Percentiles rank a stretch among this genome's conserved stretches.
Conservation (phyloP, 1,140 invertebrate species). For the Tribolium madens region DNA sequence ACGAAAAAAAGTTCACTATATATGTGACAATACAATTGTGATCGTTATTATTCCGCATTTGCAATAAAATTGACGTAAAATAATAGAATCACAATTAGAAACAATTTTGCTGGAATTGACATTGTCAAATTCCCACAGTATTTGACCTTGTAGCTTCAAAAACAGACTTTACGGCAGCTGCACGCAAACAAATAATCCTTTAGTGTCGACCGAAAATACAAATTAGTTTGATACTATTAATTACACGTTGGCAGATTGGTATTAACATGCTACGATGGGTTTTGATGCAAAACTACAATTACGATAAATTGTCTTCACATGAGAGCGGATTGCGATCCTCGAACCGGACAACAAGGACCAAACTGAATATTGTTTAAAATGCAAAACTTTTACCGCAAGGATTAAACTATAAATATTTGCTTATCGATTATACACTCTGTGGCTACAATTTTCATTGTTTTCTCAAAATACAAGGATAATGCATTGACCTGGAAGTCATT, state of each 20-base stretch:
- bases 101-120: conserved; percentile 40
- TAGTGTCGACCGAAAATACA: conserved; percentile 48
- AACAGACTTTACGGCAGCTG: conserved; percentile 47
- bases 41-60: conserved; percentile 27
- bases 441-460: not conserved
- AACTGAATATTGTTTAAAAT: too few relatives aligned
- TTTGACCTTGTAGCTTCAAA: conserved; percentile 46
- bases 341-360: not conserved
- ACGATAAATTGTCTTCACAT: conserved; percentile 11
- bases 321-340: not conserved
- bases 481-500: not conserved
- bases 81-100: conserved; percentile 46
- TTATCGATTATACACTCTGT: not conserved
- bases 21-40: conserved; percentile 32
- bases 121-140: conserved; percentile 48
- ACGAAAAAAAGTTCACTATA: not conserved
- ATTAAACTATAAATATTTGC: not conserved
- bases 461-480: not conserved
- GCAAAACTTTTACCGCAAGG: not conserved
- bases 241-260: conserved; percentile 48
- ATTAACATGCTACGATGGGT: conserved; percentile 44
- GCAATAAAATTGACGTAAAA: conserved; percentile 44
- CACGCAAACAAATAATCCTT: conserved; percentile 46
- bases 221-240: conserved; percentile 43
- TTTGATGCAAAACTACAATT: conserved; percentile 38